Percentiles rank a stretch among this genome's conserved stretches.
Evolutionary conservation across 2,113 vertebrate genomes (phyloP).

Genomic region (Pedionomus torquatus): DNA sequence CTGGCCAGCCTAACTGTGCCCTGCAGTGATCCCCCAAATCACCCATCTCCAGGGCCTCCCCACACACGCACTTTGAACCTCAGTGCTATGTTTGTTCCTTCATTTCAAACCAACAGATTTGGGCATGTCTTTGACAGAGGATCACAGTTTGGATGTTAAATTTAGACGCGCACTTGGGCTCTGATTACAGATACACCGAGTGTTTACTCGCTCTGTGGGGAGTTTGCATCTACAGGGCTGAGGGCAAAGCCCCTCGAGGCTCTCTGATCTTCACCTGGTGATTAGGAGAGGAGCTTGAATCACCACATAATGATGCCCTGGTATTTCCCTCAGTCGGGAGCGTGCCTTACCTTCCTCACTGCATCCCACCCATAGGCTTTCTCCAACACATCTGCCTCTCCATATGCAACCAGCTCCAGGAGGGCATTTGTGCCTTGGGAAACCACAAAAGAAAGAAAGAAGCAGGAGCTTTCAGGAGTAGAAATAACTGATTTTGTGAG

Average conservation of each 20-base stretch:
- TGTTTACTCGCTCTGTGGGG: not conserved
- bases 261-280: not conserved
- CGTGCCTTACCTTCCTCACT: not conserved
- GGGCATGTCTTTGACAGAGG: slow-evolving; percentile 35
- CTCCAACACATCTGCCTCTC: not conserved
- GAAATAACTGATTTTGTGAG: not conserved
- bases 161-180: slow-evolving; percentile 23
- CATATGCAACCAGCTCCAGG: not conserved
- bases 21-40: not conserved
- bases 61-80: not conserved
- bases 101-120: slow-evolving; percentile 26
- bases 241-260: slow-evolving; percentile 41
- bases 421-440: not conserved
- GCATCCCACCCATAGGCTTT: not conserved
- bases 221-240: slow-evolving; percentile 40
- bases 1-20: not conserved
- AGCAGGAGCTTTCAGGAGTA: not conserved
- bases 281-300: slow-evolving; percentile 54
- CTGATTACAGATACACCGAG: slow-evolving; percentile 10
- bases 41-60: not conserved
- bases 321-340: slow-evolving; percentile 17
- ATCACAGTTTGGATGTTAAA: slow-evolving; percentile 63
- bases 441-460: not conserved
- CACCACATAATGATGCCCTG: slow-evolving; percentile 49
- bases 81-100: not conserved